A percentile compares a stretch with the other conserved stretches of the same genome.
Evolutionary conservation across 2,888 invertebrate genomes (phyloP).

Genomic region (Sinhomidia bicolor): DNA sequence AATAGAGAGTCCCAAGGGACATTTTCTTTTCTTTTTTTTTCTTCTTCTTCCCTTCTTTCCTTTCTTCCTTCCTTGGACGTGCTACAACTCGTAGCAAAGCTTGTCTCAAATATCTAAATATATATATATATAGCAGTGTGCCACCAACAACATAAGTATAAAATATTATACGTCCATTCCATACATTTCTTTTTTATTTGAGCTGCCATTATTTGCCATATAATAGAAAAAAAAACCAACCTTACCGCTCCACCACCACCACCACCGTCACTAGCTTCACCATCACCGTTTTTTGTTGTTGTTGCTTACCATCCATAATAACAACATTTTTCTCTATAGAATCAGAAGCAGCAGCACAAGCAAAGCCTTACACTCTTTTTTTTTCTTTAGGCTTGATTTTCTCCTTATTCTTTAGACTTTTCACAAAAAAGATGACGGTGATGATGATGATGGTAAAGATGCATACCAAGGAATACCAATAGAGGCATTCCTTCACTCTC

Average conservation of each 20-base stretch:
- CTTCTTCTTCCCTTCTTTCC: background rate
- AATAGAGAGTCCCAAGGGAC: constrained; percentile 45
- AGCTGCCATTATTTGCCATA: constrained; percentile 15
- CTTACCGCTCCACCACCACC: background rate
- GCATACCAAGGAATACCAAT: constrained; percentile 10
- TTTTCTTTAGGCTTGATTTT: constrained; percentile 13
- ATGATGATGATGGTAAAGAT: background rate
- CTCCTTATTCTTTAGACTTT: background rate
- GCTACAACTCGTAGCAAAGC: too few relatives aligned
- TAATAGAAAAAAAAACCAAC: constrained; percentile 22
- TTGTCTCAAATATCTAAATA: too few relatives aligned
- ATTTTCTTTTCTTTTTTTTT: background rate
- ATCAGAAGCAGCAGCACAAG: background rate
- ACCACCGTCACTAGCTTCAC: background rate
- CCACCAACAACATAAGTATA: too few relatives aligned
- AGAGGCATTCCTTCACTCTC: background rate
- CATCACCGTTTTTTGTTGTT: constrained; percentile 7
- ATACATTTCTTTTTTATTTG: background rate
- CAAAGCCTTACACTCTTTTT: background rate
- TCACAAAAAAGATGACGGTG: background rate
- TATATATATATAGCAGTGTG: too few relatives aligned
- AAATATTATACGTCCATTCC: background rate
- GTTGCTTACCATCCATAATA: background rate
- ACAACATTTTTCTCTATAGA: background rate
- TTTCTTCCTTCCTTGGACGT: background rate